Percentiles rank a stretch among this genome's conserved stretches.
These are phyloP conservation scores for Camponotus fellah DNA, from an alignment of 2,888 invertebrate genomes.

Conservation along the genomic window DNA sequence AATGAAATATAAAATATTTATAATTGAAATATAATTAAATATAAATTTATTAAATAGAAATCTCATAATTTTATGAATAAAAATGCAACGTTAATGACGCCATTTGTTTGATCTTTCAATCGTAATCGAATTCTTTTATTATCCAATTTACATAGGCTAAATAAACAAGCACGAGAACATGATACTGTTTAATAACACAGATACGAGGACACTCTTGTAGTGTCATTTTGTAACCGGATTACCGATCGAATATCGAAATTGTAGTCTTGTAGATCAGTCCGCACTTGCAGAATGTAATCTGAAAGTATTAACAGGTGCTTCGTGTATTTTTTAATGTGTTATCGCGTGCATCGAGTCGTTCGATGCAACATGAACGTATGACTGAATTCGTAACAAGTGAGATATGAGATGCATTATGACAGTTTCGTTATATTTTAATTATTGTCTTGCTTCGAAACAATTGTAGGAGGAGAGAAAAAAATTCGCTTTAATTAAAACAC, in stretches of 20 bases:
- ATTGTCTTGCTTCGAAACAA: not conserved
- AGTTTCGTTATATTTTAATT: not conserved
- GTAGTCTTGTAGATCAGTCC: constrained; percentile 49
- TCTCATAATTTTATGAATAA: constrained; percentile 16
- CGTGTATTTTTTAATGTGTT: not conserved
- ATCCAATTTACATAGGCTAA: not conserved
- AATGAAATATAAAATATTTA: no score
- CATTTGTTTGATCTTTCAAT: not conserved
- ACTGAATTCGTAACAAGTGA: not conserved
- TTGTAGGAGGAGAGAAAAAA: no score
- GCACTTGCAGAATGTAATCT: not conserved
- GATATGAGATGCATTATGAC: not conserved
- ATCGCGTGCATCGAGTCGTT: not conserved
- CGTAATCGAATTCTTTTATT: constrained; percentile 11
- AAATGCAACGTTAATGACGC: not conserved
- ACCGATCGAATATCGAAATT: constrained; percentile 65
- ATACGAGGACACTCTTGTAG: not conserved
- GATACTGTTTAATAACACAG: constrained; percentile 43
- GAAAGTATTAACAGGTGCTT: constrained; percentile 44
- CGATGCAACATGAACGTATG: not conserved
- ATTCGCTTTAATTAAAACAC: not conserved
- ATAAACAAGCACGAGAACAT: constrained; percentile 12
- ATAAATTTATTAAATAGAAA: not conserved
- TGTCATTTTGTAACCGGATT: constrained; percentile 46
- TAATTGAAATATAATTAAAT: no score